Conservation (phyloP, 2,888 invertebrate species). For the Drosophila diplacantha region DNA sequence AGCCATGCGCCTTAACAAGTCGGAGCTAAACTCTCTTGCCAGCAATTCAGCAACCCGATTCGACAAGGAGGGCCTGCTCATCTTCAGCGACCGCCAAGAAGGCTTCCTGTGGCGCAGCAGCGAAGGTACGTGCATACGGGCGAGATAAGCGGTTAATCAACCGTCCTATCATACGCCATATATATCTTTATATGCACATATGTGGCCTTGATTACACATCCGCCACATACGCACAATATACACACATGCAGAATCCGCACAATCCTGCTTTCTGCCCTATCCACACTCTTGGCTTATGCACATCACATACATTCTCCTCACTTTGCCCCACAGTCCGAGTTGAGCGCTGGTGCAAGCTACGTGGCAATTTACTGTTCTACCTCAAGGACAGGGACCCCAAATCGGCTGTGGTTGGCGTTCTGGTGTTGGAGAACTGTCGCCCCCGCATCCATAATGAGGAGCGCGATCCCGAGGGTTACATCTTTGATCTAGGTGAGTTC, state of each 20-base stretch:
- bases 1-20: slow-evolving; percentile 93
- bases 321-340: slow-evolving; percentile 81
- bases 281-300: slow-evolving; percentile 11
- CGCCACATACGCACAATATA: slow-evolving; percentile 1
- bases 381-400: slow-evolving; percentile 92
- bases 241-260: slow-evolving; percentile 3
- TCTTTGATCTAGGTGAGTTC: slow-evolving; percentile 87
- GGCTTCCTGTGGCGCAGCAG: slow-evolving; percentile 92
- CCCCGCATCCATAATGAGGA: slow-evolving; percentile 82
- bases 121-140: slow-evolving; percentile 83
- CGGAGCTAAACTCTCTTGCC: slow-evolving; percentile 90
- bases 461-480: slow-evolving; percentile 84
- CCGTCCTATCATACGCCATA: neutral
- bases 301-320: slow-evolving; percentile 11
- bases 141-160: neutral
- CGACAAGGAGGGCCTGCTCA: slow-evolving; percentile 93
- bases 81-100: slow-evolving; percentile 92
- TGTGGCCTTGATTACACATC: slow-evolving; percentile 8
- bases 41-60: slow-evolving; percentile 92
- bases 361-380: slow-evolving; percentile 95
- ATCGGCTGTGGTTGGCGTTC: slow-evolving; percentile 91
- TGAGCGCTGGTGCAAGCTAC: slow-evolving; percentile 92
- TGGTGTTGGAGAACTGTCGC: slow-evolving; percentile 92
- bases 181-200: neutral
- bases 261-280: neutral